A percentile compares a stretch with the other conserved stretches of the same genome.
Conservation (phyloP, 1,140 invertebrate genomes). For the Caenorhabditis inopinata region DNA sequence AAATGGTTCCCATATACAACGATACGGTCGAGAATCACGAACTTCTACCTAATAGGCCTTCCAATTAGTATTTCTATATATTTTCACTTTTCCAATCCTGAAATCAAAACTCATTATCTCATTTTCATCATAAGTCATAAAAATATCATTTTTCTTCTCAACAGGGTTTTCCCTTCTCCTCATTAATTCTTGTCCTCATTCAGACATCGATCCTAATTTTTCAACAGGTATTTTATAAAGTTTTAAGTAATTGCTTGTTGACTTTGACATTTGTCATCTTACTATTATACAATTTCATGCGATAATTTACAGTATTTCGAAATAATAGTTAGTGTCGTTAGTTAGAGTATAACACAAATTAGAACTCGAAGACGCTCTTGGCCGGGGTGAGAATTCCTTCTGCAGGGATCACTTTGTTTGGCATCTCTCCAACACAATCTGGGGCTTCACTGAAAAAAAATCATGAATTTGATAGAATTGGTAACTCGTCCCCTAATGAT, state of each 20-base stretch:
- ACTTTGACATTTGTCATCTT: no score
- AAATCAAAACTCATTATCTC: neutral
- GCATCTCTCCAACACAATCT: slow-evolving; percentile 39
- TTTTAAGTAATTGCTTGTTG: no score
- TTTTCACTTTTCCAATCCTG: no score
- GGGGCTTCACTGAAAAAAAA: slow-evolving; percentile 35
- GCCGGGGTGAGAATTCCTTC: neutral
- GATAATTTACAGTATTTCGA: neutral
- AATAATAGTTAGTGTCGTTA: neutral
- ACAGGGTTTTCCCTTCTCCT: no score
- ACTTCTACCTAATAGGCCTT: slow-evolving; percentile 11
- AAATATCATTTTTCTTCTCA: no score
- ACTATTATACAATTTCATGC: slow-evolving; percentile 15
- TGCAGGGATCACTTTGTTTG: neutral
- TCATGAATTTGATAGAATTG: no score
- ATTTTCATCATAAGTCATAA: no score
- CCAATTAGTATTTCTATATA: neutral
- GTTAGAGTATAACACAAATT: neutral
- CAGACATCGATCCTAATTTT: no score
- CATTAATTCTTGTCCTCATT: no score
- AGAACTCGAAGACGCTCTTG: slow-evolving; percentile 3
- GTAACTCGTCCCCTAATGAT: no score
- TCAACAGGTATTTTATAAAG: no score
- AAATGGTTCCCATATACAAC: slow-evolving; percentile 22
- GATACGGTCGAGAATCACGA: slow-evolving; percentile 20